These are phyloP conservation scores for Cyrtorhinus lividipennis DNA, from an alignment of 1,140 invertebrate genomes.

Conservation along the genomic window DNA sequence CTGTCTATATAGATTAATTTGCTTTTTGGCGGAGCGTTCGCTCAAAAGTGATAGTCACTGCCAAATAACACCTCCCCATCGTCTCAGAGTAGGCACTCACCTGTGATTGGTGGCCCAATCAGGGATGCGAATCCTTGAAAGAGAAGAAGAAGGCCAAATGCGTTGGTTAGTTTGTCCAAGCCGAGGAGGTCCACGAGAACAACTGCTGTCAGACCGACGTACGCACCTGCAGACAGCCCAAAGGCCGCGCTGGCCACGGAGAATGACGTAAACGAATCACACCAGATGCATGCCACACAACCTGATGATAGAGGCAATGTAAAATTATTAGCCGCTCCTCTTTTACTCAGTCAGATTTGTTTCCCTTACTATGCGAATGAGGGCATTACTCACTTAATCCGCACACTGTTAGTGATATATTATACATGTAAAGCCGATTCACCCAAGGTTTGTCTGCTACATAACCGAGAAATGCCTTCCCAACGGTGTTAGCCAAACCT, in stretches of 20 bases:
- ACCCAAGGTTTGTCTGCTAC: slow-evolving; percentile 75
- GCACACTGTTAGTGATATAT: slow-evolving; percentile 65
- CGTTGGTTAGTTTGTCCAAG: slow-evolving; percentile 75
- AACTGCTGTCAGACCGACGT: slow-evolving; percentile 83
- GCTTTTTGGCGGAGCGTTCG: no score
- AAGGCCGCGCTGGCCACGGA: slow-evolving; percentile 65
- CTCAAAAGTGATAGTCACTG: no score
- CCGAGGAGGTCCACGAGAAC: slow-evolving; percentile 76
- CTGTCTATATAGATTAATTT: no score
- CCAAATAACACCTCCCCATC: no score
- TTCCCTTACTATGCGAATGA: background rate
- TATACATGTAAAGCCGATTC: slow-evolving; percentile 79
- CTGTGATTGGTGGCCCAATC: slow-evolving; percentile 74
- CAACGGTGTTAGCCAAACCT: slow-evolving; percentile 76
- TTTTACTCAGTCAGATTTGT: background rate
- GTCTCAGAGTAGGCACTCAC: no score
- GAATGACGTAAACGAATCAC: slow-evolving; percentile 49
- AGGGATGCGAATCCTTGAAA: slow-evolving; percentile 86
- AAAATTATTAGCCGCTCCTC: slow-evolving; percentile 25
- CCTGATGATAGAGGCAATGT: slow-evolving; percentile 39
- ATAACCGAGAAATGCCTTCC: slow-evolving; percentile 70
- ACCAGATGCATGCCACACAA: slow-evolving; percentile 60
- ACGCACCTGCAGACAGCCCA: slow-evolving; percentile 80
- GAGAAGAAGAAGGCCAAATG: slow-evolving; percentile 77
- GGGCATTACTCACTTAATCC: slow-evolving; percentile 48